Conservation (phyloP, 2,113 vertebrate genomes). For the Nothobranchius furzeri region DNA sequence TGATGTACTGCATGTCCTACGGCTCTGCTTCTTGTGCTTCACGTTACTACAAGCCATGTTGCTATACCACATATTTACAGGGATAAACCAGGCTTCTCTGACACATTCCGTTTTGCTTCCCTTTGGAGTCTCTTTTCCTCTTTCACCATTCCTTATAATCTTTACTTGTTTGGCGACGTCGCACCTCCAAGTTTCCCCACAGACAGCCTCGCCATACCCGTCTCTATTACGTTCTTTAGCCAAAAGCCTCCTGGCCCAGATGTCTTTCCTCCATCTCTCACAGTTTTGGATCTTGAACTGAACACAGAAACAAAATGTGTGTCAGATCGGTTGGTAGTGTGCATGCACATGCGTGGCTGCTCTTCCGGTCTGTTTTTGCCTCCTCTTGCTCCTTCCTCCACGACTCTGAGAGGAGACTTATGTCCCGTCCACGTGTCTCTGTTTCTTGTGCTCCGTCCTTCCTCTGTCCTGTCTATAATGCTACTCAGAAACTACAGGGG, state of each 20-base stretch:
- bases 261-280: slow-evolving; percentile 32
- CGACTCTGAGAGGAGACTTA: slow-evolving; percentile 34
- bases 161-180: background rate
- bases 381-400: slow-evolving; percentile 18
- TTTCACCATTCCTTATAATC: slow-evolving; percentile 32
- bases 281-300: slow-evolving; percentile 67
- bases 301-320: slow-evolving; percentile 74
- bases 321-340: slow-evolving; percentile 78
- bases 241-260: slow-evolving; percentile 37
- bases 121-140: slow-evolving; percentile 41
- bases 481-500: slow-evolving; percentile 63
- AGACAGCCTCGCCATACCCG: background rate
- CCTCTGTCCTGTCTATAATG: slow-evolving; percentile 54
- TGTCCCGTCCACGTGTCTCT: slow-evolving; percentile 21
- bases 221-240: slow-evolving; percentile 24
- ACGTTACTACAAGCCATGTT: slow-evolving; percentile 75
- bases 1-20: slow-evolving; percentile 87
- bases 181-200: background rate
- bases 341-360: slow-evolving; percentile 99
- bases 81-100: slow-evolving; percentile 62
- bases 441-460: slow-evolving; percentile 36
- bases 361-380: slow-evolving; percentile 34
- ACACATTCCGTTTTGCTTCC: slow-evolving; percentile 43
- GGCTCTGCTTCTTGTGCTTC: slow-evolving; percentile 81
- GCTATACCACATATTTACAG: slow-evolving; percentile 72